Evolutionary conservation across 2,888 invertebrate species (phyloP), one percentile per base, ranked within the genome.

Genomic region (Aporophyla nigra): DNA sequence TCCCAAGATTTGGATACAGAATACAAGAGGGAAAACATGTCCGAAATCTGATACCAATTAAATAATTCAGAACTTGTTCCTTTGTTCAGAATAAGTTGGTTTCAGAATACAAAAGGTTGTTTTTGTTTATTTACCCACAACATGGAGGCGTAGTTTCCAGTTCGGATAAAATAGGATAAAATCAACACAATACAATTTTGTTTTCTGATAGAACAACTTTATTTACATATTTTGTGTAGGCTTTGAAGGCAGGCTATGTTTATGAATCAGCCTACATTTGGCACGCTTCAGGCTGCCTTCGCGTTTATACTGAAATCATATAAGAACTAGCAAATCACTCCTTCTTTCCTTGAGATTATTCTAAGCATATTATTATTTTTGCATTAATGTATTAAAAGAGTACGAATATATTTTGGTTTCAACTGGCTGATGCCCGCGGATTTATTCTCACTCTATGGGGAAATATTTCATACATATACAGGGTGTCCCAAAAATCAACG

Each of bases 151-250:
- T 75, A 80, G 75, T 75, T 75, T 76, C 24, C 51, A 81, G 21
- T 54, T 73, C 27, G 24, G 43, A 71, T 74, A 40, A 56, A 69
- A 80, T 79, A 68, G 49, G 33, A 74, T 65, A 65, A 46, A 74
- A 82, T 80, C 68, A 76, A 76, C 62, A 85, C 69, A 69, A 85
- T 59, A 71, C 68, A 75, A 72, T 72, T 80, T 82, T 65, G 66
- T 66, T 80, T 84, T 75, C 69, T 53, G 69, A 75, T 70, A 54
- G 54, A 79, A 74, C 19, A 67, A 78, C 54, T 66, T 61, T 66
- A 75, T 85, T 85, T 75, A 75, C 71, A 85, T 82, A 85, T 71
- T 75, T 80, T 72, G 33, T 61, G 71, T 67, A 80, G 84, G 66
- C 61, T 80, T 66, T 66, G 54, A 16, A 56, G 59, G 58, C 67